Base-by-base conservation (phyloP, 2,888 invertebrate genomes). In the Biston betularia region DNA sequence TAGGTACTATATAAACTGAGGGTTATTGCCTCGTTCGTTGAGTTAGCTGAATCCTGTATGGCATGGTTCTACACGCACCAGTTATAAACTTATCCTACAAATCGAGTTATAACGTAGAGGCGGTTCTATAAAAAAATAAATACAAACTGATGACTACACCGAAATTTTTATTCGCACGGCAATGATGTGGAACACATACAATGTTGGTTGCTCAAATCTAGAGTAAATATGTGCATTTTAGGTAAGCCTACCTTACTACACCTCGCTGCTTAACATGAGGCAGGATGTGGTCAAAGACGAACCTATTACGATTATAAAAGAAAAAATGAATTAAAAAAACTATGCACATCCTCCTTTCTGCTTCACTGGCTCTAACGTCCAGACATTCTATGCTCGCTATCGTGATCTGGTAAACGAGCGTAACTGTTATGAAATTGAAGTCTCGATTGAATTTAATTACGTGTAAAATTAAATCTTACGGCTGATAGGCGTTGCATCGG, bases 381-480 rank as follows among this genome's bases (percentile, higher is more conserved):
- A 63, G 61, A 49, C 59, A 68, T 56, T 62, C 60, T 65, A 71
- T 45, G 57, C 49, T 42, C 68, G 58, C 66, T 69, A 71, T 75
- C 68, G 70, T 72, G 69, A 72, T 75, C 73, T 74, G 71, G 75
- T 73, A 78, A 79, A 79, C 69, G 75, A 72, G 65, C 75, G 72
- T 75, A 74, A 60, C 75, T 75, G 74, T 80, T 79, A 80, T 79
- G 79, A 80, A 83, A 84, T 82, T 76, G 74, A 75, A 81, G 76
- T 75, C 79, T 73, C 69, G 70, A 79, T 81, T 76, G 75, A 74
- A 79, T 83, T 82, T 82, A 86, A 87, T 87, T 82, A 81, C 77
- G 79, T 80, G 81, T 80, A 76, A 84, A 84, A 87, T 86, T 84
- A 81, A 82, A 85, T 86, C 75, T 82, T 79, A 83, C 79, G 82